Evolutionary conservation across 2,113 vertebrate genomes (phyloP).

Genomic region (Eptesicus fuscus): DNA sequence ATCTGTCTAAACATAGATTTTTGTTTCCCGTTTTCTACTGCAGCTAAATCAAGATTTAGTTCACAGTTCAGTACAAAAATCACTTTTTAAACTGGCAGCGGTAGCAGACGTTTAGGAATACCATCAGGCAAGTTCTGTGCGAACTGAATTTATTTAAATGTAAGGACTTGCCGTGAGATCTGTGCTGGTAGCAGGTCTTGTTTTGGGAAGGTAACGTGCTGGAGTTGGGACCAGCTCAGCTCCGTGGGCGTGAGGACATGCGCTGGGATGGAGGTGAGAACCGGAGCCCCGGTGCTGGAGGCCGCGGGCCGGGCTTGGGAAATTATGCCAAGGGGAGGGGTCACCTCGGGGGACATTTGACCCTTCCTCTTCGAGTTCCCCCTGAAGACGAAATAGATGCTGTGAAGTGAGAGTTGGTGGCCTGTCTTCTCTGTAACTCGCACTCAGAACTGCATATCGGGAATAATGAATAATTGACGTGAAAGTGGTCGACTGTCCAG

Average conservation of each 20-base stretch:
- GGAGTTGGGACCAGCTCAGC: not conserved
- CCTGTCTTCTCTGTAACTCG: not conserved
- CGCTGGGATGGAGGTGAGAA: not conserved
- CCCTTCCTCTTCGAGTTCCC: not conserved
- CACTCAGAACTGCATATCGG: not conserved
- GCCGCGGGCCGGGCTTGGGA: not conserved
- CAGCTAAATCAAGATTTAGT: not conserved
- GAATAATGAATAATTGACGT: not conserved
- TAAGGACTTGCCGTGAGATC: not conserved
- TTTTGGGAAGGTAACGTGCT: slow-evolving; percentile 37
- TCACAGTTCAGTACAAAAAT: slow-evolving; percentile 17
- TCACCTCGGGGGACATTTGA: not conserved
- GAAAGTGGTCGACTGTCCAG: slow-evolving; percentile 4
- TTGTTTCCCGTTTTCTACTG: not conserved
- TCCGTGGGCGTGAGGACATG: not conserved
- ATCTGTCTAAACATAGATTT: not conserved
- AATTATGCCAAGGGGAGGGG: not conserved
- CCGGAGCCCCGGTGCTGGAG: not conserved
- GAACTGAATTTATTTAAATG: slow-evolving; percentile 16
- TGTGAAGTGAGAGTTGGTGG: not conserved
- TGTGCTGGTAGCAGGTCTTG: not conserved
- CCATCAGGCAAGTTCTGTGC: not conserved
- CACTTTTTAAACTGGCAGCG: slow-evolving; percentile 33
- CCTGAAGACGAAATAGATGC: not conserved
- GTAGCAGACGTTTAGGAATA: not conserved